These are phyloP conservation scores for Mesembrinibis cayennensis DNA, from an alignment of 2,113 vertebrate genomes.

Conservation along the genomic window DNA sequence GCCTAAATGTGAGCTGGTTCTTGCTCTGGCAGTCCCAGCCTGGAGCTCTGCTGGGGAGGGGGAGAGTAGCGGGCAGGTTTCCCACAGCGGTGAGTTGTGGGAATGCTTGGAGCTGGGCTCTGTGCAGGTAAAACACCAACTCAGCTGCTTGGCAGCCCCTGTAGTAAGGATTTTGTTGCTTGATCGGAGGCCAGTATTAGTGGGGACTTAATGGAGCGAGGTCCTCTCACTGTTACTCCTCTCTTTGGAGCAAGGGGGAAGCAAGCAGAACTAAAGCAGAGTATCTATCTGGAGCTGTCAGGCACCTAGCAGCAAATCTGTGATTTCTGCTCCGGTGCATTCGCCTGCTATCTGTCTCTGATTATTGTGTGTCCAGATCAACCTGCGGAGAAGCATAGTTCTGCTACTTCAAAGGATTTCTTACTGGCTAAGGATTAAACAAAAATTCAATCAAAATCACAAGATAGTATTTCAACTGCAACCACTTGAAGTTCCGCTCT, in stretches of 20 bases:
- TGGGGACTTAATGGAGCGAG: not conserved
- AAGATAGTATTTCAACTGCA: not conserved
- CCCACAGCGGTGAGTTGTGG: not conserved
- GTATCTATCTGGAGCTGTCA: not conserved
- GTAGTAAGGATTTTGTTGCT: not conserved
- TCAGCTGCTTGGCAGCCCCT: not conserved
- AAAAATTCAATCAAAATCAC: not conserved
- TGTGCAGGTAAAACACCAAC: not conserved
- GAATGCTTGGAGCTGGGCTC: not conserved
- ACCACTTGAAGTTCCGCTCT: not conserved
- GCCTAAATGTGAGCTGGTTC: not conserved
- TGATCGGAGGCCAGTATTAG: not conserved
- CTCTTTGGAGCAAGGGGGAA: not conserved
- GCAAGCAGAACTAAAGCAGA: not conserved
- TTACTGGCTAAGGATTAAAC: conserved; percentile 1
- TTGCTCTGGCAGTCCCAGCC: not conserved
- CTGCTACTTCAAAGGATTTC: not conserved
- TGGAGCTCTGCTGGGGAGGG: not conserved
- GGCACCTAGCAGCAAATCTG: not conserved
- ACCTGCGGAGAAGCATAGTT: not conserved
- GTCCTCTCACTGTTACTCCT: not conserved
- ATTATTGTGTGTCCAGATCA: not conserved
- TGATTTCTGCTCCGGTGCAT: not conserved
- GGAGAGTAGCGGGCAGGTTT: not conserved
- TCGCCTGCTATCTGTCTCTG: not conserved